Percentiles rank a stretch among this genome's conserved stretches.
Evolutionary conservation across 2,113 vertebrate genomes (phyloP).

Genomic region (Varanus salvator): DNA sequence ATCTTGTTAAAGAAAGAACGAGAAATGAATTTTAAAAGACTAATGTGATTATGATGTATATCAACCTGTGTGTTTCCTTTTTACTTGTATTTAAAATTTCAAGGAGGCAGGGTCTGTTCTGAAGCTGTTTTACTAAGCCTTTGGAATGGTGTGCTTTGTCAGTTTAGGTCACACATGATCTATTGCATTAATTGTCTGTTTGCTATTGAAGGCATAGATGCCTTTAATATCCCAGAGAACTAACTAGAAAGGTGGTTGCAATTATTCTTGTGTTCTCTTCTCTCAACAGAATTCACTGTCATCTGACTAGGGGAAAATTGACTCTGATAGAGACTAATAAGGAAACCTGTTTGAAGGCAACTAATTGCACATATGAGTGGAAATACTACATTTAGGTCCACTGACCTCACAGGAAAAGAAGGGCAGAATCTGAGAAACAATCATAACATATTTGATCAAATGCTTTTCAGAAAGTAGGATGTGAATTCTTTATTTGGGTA

Average conservation of each 20-base stretch:
- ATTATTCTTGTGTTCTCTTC: conserved; percentile 41
- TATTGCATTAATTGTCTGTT: conserved; percentile 59
- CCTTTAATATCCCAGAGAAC: conserved; percentile 40
- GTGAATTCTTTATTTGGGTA: neutral
- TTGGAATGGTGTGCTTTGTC: conserved; percentile 26
- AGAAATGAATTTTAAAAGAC: neutral
- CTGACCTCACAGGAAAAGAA: neutral
- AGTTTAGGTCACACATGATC: conserved; percentile 38
- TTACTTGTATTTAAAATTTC: conserved; percentile 12
- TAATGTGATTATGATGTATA: conserved; percentile 7
- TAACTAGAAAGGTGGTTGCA: conserved; percentile 25
- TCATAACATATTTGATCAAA: neutral
- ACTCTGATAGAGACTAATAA: neutral
- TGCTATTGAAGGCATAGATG: conserved; percentile 34
- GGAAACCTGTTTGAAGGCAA: neutral
- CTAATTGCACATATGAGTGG: neutral
- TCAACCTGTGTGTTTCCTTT: neutral
- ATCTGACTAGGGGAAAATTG: neutral
- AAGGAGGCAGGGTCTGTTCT: neutral
- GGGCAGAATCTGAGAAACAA: neutral
- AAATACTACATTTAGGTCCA: neutral
- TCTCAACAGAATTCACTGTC: neutral
- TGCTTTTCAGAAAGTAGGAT: neutral
- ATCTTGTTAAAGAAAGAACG: neutral
- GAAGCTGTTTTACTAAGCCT: neutral